A percentile compares a stretch with the other conserved stretches of the same genome.
Evolutionary conservation across 2,888 invertebrate species (phyloP).

Genomic region (Tryphoninae sp.): DNA sequence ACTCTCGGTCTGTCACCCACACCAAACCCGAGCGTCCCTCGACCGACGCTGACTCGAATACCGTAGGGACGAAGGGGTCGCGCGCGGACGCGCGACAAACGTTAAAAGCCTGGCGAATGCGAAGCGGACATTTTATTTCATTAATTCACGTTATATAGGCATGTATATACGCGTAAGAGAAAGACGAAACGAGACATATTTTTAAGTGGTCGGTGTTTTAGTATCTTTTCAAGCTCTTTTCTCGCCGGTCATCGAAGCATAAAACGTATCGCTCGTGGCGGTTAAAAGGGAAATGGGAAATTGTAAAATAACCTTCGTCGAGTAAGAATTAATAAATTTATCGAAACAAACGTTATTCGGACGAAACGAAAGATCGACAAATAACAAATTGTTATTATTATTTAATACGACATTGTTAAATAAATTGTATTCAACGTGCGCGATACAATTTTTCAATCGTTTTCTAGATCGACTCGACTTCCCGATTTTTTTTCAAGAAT

Average conservation of each 20-base stretch:
- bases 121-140: slow-evolving; percentile 64
- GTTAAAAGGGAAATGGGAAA: background rate
- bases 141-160: slow-evolving; percentile 59
- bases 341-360: no score
- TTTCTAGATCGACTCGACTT: slow-evolving; percentile 2
- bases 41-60: slow-evolving; percentile 45
- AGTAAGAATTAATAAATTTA: background rate
- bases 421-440: no score
- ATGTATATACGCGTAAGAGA: background rate
- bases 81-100: slow-evolving; percentile 48
- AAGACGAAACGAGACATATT: slow-evolving; percentile 7
- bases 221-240: slow-evolving; percentile 24
- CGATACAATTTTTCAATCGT: background rate
- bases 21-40: slow-evolving; percentile 16
- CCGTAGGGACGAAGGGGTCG: slow-evolving; percentile 52
- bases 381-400: no score
- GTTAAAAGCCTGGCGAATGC: slow-evolving; percentile 64
- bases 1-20: slow-evolving; percentile 54
- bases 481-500: background rate
- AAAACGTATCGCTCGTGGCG: background rate
- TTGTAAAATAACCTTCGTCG: background rate
- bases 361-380: no score
- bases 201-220: slow-evolving; percentile 45
- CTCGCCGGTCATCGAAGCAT: slow-evolving; percentile 1
- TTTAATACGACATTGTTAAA: no score